phyloP scores from a whole-genome alignment of 1,140 invertebrate species.

The Danaus melanippus region DNA sequence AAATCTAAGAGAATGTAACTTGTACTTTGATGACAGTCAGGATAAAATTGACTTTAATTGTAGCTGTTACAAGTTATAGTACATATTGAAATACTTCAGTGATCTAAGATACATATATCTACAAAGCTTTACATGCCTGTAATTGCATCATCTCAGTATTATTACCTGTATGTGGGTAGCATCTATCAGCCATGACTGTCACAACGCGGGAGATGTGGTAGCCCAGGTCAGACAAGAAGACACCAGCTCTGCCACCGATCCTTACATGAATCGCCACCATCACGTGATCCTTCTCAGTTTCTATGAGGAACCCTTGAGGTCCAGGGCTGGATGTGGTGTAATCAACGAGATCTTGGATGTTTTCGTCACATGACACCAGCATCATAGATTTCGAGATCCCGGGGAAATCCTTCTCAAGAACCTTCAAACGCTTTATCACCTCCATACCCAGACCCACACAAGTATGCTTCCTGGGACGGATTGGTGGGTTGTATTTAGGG shows the following conservation, averaged over 20 bases:
- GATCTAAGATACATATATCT: background rate
- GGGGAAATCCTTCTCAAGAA: slow-evolving; percentile 57
- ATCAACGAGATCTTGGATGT: slow-evolving; percentile 77
- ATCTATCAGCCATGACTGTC: slow-evolving; percentile 88
- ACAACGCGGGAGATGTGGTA: slow-evolving; percentile 90
- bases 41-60: too few species aligned
- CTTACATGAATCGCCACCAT: slow-evolving; percentile 84
- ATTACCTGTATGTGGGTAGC: slow-evolving; percentile 88
- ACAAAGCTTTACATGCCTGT: background rate
- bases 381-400: slow-evolving; percentile 79
- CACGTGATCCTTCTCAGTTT: slow-evolving; percentile 91
- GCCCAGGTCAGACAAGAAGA: slow-evolving; percentile 89
- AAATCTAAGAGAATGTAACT: too few species aligned
- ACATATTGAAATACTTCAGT: too few species aligned
- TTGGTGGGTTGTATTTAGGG: slow-evolving; percentile 80
- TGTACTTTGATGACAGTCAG: too few species aligned
- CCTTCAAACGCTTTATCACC: slow-evolving; percentile 74
- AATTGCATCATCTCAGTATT: slow-evolving; percentile 14
- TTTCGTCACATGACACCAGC: slow-evolving; percentile 92
- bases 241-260: slow-evolving; percentile 80
- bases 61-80: too few species aligned
- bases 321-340: slow-evolving; percentile 76
- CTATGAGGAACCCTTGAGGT: slow-evolving; percentile 76
- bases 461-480: slow-evolving; percentile 85
- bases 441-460: slow-evolving; percentile 91